Evolutionary conservation across 2,113 vertebrate genomes (phyloP).

Genomic region (Paratilapia polleni): DNA sequence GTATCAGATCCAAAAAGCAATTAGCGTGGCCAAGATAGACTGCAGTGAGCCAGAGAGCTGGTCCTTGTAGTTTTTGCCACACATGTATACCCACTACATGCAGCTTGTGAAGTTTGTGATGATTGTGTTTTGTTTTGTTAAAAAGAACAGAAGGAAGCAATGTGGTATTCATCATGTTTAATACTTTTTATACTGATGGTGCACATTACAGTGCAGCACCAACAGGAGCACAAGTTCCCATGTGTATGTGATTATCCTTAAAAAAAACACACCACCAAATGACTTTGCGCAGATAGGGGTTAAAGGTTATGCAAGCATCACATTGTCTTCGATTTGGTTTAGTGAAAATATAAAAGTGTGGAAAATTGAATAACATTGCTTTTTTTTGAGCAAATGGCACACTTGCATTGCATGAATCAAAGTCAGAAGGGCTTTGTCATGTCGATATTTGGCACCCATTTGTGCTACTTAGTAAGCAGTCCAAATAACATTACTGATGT

Average conservation of each 20-base stretch:
- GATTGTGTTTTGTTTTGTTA: background rate
- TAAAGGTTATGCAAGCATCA: background rate
- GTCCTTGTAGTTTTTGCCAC: background rate
- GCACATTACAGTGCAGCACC: background rate
- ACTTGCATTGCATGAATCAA: background rate
- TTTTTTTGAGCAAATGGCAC: background rate
- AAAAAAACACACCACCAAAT: constrained; percentile 6
- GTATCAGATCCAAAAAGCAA: constrained; percentile 39
- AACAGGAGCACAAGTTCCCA: constrained; percentile 10
- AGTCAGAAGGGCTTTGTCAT: constrained; percentile 1
- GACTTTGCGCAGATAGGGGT: background rate
- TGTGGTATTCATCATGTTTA: background rate
- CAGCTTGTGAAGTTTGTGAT: background rate
- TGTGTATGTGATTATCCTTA: constrained; percentile 6
- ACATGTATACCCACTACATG: background rate
- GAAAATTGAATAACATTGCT: background rate
- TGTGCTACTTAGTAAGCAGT: constrained; percentile 8
- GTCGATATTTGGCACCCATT: background rate
- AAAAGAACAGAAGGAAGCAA: background rate
- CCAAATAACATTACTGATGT: constrained; percentile 17
- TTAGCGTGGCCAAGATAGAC: constrained; percentile 27
- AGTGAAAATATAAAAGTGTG: background rate
- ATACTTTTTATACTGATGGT: background rate
- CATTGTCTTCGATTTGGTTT: background rate
- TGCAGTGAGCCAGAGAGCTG: constrained; percentile 21